Percentiles rank a stretch among this genome's conserved stretches.
phyloP scores from a whole-genome alignment of 2,797 vertebrate genomes.

The Sebastes variabilis region DNA sequence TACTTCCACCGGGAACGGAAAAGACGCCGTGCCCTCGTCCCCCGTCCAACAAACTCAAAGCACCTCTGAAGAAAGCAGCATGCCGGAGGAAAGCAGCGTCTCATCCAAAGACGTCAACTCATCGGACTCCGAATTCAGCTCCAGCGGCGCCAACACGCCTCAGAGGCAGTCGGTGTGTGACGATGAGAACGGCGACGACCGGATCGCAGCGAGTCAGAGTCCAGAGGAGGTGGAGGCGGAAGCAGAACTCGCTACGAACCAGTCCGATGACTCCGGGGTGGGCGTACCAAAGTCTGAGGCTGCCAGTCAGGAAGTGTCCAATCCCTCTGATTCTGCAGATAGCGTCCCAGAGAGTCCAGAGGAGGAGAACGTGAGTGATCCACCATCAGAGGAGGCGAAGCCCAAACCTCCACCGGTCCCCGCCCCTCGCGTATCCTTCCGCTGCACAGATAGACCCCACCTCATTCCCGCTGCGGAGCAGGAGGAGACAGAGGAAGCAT shows the following conservation, averaged over 20 bases:
- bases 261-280: slow-evolving; percentile 54
- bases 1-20: slow-evolving; percentile 52
- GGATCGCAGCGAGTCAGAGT: slow-evolving; percentile 29
- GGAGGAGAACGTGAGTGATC: slow-evolving; percentile 12
- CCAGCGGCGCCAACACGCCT: slow-evolving; percentile 61
- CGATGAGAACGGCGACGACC: slow-evolving; percentile 36
- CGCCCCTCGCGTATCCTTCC: slow-evolving; percentile 64
- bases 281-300: slow-evolving; percentile 45
- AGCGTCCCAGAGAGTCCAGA: slow-evolving; percentile 15
- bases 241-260: slow-evolving; percentile 9
- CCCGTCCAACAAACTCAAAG: slow-evolving; percentile 10
- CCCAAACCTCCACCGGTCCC: slow-evolving; percentile 61
- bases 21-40: slow-evolving; percentile 31
- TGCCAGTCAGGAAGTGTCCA: slow-evolving; percentile 27
- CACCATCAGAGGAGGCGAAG: slow-evolving; percentile 11
- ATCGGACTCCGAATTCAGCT: slow-evolving; percentile 77
- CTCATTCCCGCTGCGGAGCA: not conserved
- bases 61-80: slow-evolving; percentile 35
- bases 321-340: slow-evolving; percentile 32
- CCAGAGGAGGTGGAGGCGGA: slow-evolving; percentile 12
- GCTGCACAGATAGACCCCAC: slow-evolving; percentile 1
- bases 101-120: slow-evolving; percentile 54
- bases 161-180: slow-evolving; percentile 67
- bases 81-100: slow-evolving; percentile 6
- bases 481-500: slow-evolving; percentile 18